Base-by-base conservation (phyloP, 2,888 invertebrate species). In the Orchesellides sinensis region DNA sequence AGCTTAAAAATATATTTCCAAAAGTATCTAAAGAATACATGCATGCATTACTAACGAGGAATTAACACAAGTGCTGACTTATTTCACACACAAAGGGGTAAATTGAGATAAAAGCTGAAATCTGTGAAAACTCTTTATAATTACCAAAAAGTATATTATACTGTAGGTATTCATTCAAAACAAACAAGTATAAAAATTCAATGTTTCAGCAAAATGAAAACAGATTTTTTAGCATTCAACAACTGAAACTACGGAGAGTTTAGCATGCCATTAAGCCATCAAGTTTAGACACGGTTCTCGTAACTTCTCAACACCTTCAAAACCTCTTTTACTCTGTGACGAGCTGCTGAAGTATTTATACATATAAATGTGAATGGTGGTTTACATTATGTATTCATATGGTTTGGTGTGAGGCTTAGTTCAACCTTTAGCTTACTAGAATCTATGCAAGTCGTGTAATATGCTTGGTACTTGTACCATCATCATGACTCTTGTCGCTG, bases 301-400 rank as follows among this genome's bases (percentile, higher is more conserved):
- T 75, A 75, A 75, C 69, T 78, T 78, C 78, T 78, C 78, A 69
- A 78, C 78, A 69, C 78, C 61, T 78, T 78, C 69, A 59, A 69
- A 69, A 49, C 68, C 69, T 69, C 59, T 61, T 40, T 2, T 10
- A 61, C 45, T 45, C 27, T 29, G 32, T 10, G 10, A 8, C n/a
- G 10, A 40, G 10, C 10, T 40, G 40, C 10, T n/a, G n/a, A n/a
- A 40, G 14, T 40, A 2, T 2, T 8, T 40, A 2, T 40, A 40
- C n/a, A 40, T 40, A 40, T 32, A 32, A 32, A 32, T 10, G 6
- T n/a, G 52, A 17, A 2, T 17, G 14, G 52, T 52, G 1, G 21
- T 52, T 2, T 4, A 2, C 8, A 45, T 23, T 17, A 21, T n/a
- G 45, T 17, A 47, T 40, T 10, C 40, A n/a, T n/a, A n/a, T 40